Percentiles rank a stretch among this genome's conserved stretches.
These are phyloP conservation scores for Amphiprion percula DNA, from an alignment of 2,113 vertebrate species.

Conservation along the genomic window DNA sequence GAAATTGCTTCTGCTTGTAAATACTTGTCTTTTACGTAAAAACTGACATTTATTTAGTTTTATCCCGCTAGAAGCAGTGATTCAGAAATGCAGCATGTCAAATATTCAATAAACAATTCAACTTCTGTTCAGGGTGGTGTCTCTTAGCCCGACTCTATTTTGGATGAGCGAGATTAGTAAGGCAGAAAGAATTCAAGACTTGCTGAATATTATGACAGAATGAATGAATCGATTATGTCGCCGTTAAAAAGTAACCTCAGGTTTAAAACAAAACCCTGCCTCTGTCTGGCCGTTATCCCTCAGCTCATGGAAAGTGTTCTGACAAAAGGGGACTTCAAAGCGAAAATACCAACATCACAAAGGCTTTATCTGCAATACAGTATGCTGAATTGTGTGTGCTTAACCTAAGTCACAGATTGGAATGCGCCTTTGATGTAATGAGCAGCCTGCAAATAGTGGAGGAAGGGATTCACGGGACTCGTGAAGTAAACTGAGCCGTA, in stretches of 20 bases:
- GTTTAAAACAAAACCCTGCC: constrained; percentile 6
- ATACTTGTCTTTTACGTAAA: too few species aligned
- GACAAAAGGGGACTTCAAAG: constrained; percentile 57
- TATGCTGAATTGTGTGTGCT: constrained; percentile 45
- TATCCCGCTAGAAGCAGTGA: neutral
- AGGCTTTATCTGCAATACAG: constrained; percentile 47
- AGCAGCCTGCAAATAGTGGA: constrained; percentile 29
- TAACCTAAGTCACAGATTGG: constrained; percentile 39
- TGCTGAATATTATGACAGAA: constrained; percentile 15
- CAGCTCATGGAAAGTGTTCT: constrained; percentile 20
- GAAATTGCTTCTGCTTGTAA: too few species aligned
- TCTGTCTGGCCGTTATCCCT: constrained; percentile 23
- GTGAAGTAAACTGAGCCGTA: constrained; percentile 18
- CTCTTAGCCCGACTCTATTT: neutral
- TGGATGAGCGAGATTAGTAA: neutral
- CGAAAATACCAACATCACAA: constrained; percentile 29
- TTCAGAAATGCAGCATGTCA: neutral
- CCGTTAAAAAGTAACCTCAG: constrained; percentile 44
- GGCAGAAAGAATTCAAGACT: constrained; percentile 15
- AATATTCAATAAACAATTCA: too few species aligned
- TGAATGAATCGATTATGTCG: constrained; percentile 41
- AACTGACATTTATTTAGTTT: too few species aligned
- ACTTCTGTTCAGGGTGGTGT: neutral
- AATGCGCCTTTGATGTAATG: constrained; percentile 62
- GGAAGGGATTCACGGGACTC: constrained; percentile 14